Evolutionary conservation across 2,888 invertebrate species (phyloP), one percentile per base, ranked within the genome.

Genomic region (Ectobius pallidus): DNA sequence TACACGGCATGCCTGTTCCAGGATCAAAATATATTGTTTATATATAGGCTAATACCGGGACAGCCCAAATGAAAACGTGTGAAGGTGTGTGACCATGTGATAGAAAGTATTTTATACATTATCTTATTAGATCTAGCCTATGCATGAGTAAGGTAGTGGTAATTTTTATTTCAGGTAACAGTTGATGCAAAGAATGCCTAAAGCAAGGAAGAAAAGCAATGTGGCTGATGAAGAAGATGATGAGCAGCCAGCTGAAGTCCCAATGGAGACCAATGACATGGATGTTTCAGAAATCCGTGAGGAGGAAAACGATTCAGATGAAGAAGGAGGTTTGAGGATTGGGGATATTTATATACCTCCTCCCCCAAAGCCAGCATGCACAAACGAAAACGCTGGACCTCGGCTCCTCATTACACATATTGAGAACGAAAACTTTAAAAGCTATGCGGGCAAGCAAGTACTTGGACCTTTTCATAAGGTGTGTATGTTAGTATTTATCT

Each of bases 391-490:
- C 11, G 90, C 87, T 52, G 95, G 94, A 0, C 93, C 96, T 0
- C 88, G 98, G 20, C 84, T 99, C 55, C 92, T 99, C 73, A 98
- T 99, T 70, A 91, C 91, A 1, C 90, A 93, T 78, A 98, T 99
- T 77, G 91, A 91, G 0, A 97, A 96, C 82, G 88, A 91, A 68
- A 96, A 98, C 82, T 99, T 99, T 82, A 99, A 99, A 84, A 99
- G 98, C 80, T 99, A 99, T 80, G 96, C 94, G 34, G 94, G 94
- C 0, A 86, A 87, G 46, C 90, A 93, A 79, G 83, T 85, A 1
- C 86, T 99, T 69, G 99, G 99, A 0, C 98, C 98, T 0, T 99
- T 99, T 83, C 96, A 99, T 82, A 96, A 97, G 87, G 96, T 96
- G 85, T 79, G 7, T 34, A 6, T 70, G 61, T 7, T 30, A 27